phyloP scores from a whole-genome alignment of 2,888 invertebrate genomes.

The Parnassius orleans region DNA sequence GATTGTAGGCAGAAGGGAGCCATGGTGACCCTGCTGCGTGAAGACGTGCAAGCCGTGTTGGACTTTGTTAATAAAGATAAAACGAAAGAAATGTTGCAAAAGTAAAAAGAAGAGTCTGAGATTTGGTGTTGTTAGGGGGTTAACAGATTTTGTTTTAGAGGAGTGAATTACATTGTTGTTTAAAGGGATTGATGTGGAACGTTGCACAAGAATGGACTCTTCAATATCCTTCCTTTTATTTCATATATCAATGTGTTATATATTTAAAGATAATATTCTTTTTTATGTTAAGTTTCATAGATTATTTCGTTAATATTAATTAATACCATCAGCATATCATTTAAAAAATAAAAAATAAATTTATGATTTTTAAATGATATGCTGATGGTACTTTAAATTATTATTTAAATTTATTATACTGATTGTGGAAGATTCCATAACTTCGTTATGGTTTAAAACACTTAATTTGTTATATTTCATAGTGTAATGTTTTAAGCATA shows the following conservation, averaged over 20 bases:
- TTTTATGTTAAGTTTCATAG: background rate
- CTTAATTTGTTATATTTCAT: background rate
- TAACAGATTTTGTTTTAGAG: too few relatives aligned
- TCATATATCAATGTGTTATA: slow-evolving; percentile 1
- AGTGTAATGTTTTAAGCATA: slow-evolving; percentile 13
- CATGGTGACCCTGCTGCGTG: slow-evolving; percentile 49
- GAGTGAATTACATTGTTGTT: too few relatives aligned
- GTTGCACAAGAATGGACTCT: too few relatives aligned
- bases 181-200: too few relatives aligned
- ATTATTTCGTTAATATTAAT: background rate
- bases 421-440: background rate
- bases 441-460: background rate
- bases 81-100: too few relatives aligned
- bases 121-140: too few relatives aligned
- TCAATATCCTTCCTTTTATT: background rate
- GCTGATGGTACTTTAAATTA: background rate
- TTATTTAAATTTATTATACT: background rate
- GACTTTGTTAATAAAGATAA: slow-evolving; percentile 34
- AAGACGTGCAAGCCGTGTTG: slow-evolving; percentile 47
- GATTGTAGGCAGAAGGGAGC: slow-evolving; percentile 49
- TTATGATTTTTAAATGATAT: background rate
- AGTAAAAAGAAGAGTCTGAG: background rate
- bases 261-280: background rate
- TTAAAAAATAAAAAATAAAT: too few relatives aligned
- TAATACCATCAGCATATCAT: too few relatives aligned